Percentiles rank a stretch among this genome's conserved stretches.
These are phyloP conservation scores for Tridacna gigas DNA, from an alignment of 2,888 invertebrate genomes.

Conservation along the genomic window DNA sequence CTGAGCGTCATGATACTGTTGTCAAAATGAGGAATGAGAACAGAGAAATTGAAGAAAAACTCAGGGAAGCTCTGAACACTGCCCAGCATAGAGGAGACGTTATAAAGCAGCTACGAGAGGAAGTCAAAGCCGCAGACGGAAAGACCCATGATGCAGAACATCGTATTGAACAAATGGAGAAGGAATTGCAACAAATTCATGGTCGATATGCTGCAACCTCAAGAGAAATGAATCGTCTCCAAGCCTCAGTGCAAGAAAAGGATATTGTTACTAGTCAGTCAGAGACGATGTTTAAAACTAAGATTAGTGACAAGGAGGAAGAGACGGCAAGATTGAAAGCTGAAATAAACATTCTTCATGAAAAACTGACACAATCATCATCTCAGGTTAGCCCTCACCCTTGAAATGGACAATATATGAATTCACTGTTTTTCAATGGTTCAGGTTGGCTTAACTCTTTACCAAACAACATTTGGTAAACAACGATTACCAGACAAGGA, in stretches of 20 bases:
- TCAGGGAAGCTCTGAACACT: slow-evolving; percentile 78
- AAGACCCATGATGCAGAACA: slow-evolving; percentile 73
- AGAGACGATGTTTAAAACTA: slow-evolving; percentile 78
- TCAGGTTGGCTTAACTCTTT: too few species aligned
- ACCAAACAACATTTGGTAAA: too few species aligned
- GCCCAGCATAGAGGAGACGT: slow-evolving; percentile 81
- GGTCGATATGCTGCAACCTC: slow-evolving; percentile 73
- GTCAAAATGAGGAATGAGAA: slow-evolving; percentile 78
- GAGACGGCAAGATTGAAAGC: slow-evolving; percentile 76
- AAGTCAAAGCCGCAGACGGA: slow-evolving; percentile 73
- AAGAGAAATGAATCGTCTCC: slow-evolving; percentile 79
- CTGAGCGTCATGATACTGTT: slow-evolving; percentile 81
- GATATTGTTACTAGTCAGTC: slow-evolving; percentile 77
- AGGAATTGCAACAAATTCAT: slow-evolving; percentile 75
- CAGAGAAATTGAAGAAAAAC: slow-evolving; percentile 80
- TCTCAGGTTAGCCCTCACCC: slow-evolving; percentile 68
- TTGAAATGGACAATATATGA: too few species aligned
- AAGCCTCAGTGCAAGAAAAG: slow-evolving; percentile 79
- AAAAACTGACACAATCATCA: slow-evolving; percentile 78
- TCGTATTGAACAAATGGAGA: slow-evolving; percentile 74
- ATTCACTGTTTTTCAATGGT: too few species aligned
- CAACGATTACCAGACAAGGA: too few species aligned
- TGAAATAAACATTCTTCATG: slow-evolving; percentile 81
- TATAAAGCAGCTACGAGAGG: slow-evolving; percentile 80
- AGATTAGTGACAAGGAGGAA: slow-evolving; percentile 79